phyloP scores from a whole-genome alignment of 2,888 invertebrate species.

The Malacosoma neustria region DNA sequence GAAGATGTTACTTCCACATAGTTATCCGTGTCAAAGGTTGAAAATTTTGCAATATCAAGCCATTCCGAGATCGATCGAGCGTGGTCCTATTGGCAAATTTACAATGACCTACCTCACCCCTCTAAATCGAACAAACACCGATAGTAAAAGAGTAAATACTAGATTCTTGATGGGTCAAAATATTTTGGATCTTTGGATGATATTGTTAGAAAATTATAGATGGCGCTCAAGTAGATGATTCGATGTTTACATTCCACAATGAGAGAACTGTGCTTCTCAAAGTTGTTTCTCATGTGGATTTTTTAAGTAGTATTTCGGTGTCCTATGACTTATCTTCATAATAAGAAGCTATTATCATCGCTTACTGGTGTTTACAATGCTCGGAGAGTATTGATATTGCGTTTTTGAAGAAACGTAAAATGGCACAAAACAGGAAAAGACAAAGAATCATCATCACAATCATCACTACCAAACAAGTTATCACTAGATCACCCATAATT shows the following conservation, averaged over 20 bases:
- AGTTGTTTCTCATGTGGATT: neutral
- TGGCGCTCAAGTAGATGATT: conserved; percentile 68
- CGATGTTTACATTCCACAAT: conserved; percentile 68
- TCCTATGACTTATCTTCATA: too few species aligned
- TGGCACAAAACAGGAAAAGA: too few species aligned
- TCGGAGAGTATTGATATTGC: too few species aligned
- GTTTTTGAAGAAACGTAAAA: too few species aligned
- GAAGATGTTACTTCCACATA: conserved; percentile 69
- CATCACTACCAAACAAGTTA: too few species aligned
- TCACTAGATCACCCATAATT: too few species aligned
- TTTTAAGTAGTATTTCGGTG: too few species aligned
- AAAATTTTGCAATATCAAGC: conserved; percentile 71
- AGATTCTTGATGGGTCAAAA: conserved; percentile 19
- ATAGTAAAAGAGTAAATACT: conserved; percentile 4
- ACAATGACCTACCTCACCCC: conserved; percentile 19
- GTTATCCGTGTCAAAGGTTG: conserved; percentile 73
- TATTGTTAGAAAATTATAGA: conserved; percentile 71
- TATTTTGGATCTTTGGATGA: conserved; percentile 44
- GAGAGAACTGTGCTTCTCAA: conserved; percentile 26
- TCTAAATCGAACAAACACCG: conserved; percentile 1
- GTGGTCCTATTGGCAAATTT: conserved; percentile 42
- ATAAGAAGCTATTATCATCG: too few species aligned
- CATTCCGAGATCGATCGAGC: conserved; percentile 62
- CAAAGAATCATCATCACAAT: too few species aligned
- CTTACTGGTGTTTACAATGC: too few species aligned